Conservation (phyloP, 2,888 invertebrate species). For the Brenthis daphne region DNA sequence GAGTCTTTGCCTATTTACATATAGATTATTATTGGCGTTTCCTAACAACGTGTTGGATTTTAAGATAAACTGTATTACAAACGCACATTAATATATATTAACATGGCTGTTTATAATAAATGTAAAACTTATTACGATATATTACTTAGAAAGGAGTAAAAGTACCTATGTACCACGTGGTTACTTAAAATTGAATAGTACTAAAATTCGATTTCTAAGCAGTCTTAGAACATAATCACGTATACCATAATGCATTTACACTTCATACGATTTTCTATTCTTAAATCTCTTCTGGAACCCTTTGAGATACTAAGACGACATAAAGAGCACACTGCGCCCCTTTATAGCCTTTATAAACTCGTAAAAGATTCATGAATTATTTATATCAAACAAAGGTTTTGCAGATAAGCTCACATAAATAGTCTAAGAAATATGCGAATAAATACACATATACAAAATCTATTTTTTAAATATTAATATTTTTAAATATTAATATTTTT, state of each 20-base stretch:
- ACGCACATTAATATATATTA: too few relatives aligned
- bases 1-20: too few relatives aligned
- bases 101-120: too few relatives aligned
- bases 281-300: slow-evolving; percentile 20
- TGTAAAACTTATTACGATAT: too few relatives aligned
- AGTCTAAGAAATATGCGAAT: slow-evolving; percentile 7
- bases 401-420: slow-evolving; percentile 19
- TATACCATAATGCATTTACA: slow-evolving; percentile 9
- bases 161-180: too few relatives aligned
- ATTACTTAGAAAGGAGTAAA: too few relatives aligned
- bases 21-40: too few relatives aligned
- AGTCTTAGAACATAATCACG: slow-evolving; percentile 39
- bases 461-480: not conserved
- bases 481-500: not conserved
- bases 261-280: slow-evolving; percentile 12
- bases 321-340: slow-evolving; percentile 20
- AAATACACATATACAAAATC: slow-evolving; percentile 8
- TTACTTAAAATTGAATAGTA: not conserved
- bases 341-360: slow-evolving; percentile 23
- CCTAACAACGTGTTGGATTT: too few relatives aligned
- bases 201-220: slow-evolving; percentile 65
- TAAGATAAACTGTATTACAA: too few relatives aligned
- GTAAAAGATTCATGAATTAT: slow-evolving; percentile 24
- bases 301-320: slow-evolving; percentile 19
- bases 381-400: slow-evolving; percentile 20